Percentiles rank a stretch among this genome's conserved stretches.
Conservation (phyloP, 64 coral and sea anemone genomes). For the Montipora cactus region DNA sequence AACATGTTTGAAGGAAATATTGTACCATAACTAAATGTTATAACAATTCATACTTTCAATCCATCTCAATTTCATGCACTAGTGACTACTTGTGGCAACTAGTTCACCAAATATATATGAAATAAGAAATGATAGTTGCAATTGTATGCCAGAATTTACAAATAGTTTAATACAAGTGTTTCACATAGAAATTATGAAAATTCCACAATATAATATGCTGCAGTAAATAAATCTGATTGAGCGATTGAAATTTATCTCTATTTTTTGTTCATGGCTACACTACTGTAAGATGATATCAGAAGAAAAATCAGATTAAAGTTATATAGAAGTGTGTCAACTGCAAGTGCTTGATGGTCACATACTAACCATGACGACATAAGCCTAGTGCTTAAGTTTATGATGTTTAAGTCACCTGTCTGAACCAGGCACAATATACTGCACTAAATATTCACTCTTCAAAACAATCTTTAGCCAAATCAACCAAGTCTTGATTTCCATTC, state of each 20-base stretch:
- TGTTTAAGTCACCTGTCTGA: constrained; percentile 26
- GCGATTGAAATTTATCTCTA: constrained; percentile 16
- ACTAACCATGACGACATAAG: constrained; percentile 23
- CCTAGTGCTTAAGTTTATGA: constrained; percentile 26
- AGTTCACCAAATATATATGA: constrained; percentile 13
- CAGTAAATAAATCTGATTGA: not conserved
- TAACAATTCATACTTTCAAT: constrained; percentile 1
- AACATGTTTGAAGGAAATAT: too few species aligned
- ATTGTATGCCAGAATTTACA: constrained; percentile 30
- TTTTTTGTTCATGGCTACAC: too few species aligned
- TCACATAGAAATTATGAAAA: constrained; percentile 28
- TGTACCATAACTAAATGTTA: too few species aligned
- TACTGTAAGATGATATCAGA: too few species aligned
- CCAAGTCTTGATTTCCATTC: constrained; percentile 29
- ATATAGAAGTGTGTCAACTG: constrained; percentile 18
- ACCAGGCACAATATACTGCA: constrained; percentile 19
- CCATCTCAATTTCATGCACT: constrained; percentile 11
- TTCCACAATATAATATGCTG: constrained; percentile 24
- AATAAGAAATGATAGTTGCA: constrained; percentile 20
- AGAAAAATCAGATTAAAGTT: too few species aligned
- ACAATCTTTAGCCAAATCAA: constrained; percentile 24
- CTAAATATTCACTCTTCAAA: constrained; percentile 21
- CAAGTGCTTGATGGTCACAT: constrained; percentile 22
- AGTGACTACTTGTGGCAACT: constrained; percentile 29
- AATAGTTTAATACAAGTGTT: constrained; percentile 31